These are phyloP conservation scores for Dinomys branickii DNA, from an alignment of 2,113 vertebrate species.

Conservation along the genomic window DNA sequence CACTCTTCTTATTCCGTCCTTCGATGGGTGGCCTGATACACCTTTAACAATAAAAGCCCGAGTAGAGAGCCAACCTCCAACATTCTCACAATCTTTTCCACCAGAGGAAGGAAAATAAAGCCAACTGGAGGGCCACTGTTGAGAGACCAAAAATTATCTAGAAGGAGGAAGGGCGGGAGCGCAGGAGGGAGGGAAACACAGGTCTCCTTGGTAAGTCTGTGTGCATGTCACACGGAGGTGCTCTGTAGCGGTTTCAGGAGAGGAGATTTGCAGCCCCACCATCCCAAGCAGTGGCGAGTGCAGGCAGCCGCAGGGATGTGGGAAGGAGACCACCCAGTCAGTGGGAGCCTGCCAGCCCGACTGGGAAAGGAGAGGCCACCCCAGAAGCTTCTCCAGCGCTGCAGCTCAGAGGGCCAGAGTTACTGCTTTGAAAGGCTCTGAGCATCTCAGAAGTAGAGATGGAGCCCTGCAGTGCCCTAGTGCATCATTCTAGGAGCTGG, in stretches of 20 bases:
- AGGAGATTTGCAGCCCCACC: neutral
- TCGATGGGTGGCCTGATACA: neutral
- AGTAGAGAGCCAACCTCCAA: neutral
- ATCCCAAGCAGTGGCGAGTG: neutral
- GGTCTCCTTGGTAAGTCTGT: neutral
- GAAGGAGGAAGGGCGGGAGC: neutral
- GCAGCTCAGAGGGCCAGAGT: neutral
- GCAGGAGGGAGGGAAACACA: too few species aligned
- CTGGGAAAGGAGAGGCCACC: neutral
- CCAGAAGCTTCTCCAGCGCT: neutral
- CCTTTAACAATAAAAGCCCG: neutral
- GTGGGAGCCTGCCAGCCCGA: neutral
- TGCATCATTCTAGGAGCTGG: neutral
- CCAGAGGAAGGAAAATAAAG: neutral
- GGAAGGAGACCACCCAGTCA: slow-evolving; percentile 4
- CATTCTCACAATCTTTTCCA: neutral
- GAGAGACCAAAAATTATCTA: neutral
- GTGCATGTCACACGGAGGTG: accelerated
- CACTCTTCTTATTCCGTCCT: neutral
- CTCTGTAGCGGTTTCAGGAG: neutral
- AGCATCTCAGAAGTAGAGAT: neutral
- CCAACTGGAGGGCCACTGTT: neutral
- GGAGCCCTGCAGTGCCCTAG: accelerated
- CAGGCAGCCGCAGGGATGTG: neutral
- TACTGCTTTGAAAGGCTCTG: too few species aligned